Conservation (phyloP, 2,797 vertebrate genomes). For the Melanotaenia pygmaea region DNA sequence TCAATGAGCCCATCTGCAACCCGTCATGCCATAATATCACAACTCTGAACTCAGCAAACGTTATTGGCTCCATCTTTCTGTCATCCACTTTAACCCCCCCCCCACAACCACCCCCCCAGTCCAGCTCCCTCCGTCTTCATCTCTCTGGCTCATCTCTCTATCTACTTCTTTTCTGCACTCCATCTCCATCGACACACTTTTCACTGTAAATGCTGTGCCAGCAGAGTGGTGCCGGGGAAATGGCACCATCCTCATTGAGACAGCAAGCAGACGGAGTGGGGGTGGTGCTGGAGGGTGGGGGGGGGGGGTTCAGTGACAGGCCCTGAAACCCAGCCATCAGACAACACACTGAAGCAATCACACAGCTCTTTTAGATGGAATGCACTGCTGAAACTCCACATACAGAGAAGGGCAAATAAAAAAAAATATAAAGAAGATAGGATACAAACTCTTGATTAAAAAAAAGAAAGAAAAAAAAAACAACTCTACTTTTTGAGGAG, state of each 20-base stretch:
- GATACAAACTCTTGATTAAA: constrained; percentile 26
- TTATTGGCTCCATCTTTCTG: constrained; percentile 70
- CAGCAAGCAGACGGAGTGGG: constrained; percentile 64
- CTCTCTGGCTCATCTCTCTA: constrained; percentile 63
- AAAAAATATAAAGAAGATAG: constrained; percentile 37
- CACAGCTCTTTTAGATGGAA: constrained; percentile 47
- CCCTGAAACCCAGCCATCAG: constrained; percentile 71
- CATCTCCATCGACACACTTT: constrained; percentile 67
- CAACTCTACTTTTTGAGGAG: constrained; percentile 41
- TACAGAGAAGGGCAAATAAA: constrained; percentile 52
- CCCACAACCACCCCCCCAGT: constrained; percentile 51
- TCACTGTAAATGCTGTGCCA: constrained; percentile 73
- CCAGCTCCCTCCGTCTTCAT: constrained; percentile 58
- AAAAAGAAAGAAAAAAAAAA: constrained; percentile 12
- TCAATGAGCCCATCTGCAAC: constrained; percentile 51
- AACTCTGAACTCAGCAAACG: constrained; percentile 74
- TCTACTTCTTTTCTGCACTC: constrained; percentile 59
- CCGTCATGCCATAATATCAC: constrained; percentile 53
- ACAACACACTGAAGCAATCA: constrained; percentile 63
- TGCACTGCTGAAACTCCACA: constrained; percentile 48
- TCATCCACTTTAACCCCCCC: constrained; percentile 60
- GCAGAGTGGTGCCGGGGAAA: constrained; percentile 69
- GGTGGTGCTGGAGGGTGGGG: constrained; percentile 47
- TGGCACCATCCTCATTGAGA: constrained; percentile 65
- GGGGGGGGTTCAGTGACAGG: constrained; percentile 53